A percentile compares a stretch with the other conserved stretches of the same genome.
phyloP scores from a whole-genome alignment of 1,140 invertebrate genomes.

The Leptopilina clavipes region DNA sequence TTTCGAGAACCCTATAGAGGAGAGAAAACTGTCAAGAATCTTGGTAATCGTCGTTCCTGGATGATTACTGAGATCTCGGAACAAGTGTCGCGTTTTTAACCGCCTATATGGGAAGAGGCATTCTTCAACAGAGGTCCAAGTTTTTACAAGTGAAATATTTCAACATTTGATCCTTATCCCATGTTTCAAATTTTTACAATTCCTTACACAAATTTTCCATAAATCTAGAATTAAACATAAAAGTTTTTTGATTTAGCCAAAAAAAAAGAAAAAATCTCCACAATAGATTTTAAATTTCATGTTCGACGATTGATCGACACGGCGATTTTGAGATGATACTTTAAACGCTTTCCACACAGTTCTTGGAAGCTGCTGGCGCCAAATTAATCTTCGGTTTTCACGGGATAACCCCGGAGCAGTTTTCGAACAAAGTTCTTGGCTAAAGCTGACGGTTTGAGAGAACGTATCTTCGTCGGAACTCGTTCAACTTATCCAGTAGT shows the following conservation, averaged over 20 bases:
- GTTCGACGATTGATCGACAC: constrained; percentile 25
- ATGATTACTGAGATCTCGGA: constrained; percentile 59
- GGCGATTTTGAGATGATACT: constrained; percentile 38
- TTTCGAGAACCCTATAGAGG: constrained; percentile 19
- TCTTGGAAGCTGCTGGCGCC: constrained; percentile 55
- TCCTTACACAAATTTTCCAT: no score
- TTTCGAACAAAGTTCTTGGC: constrained; percentile 62
- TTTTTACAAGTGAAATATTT: constrained; percentile 3
- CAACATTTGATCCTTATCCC: neutral
- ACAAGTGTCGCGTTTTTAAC: constrained; percentile 54
- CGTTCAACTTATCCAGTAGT: constrained; percentile 32
- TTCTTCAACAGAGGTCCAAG: constrained; percentile 44
- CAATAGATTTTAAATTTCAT: constrained; percentile 34
- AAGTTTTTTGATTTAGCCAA: no score
- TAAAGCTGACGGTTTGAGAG: constrained; percentile 57
- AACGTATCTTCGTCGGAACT: constrained; percentile 45
- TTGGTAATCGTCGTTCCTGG: constrained; percentile 61
- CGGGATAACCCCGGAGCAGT: constrained; percentile 66
- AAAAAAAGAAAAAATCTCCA: no score
- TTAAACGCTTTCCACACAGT: constrained; percentile 45
- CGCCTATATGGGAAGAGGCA: constrained; percentile 50
- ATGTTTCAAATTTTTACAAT: constrained; percentile 43
- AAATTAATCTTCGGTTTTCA: constrained; percentile 65
- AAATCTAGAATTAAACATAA: no score
- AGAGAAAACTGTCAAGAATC: constrained; percentile 40